Base-by-base conservation (phyloP, 2,888 invertebrate genomes). In the Hartigia nigra region DNA sequence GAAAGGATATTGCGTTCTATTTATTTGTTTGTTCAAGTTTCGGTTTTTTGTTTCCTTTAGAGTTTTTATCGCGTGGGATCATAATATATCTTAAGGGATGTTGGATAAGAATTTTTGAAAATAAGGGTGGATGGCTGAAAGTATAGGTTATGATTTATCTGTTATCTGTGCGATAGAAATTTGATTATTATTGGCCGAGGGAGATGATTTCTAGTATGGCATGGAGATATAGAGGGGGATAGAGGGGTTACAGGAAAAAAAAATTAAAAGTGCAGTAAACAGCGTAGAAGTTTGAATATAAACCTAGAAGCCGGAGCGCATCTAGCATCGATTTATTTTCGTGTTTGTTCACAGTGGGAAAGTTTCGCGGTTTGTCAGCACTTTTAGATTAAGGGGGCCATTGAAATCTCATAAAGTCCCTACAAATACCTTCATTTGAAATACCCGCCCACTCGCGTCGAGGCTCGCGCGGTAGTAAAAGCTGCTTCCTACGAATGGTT, bases 361-460 rank as follows among this genome's bases (percentile, higher is more conserved):
- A 90, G 89, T 91, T 91, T 91, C 87, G 91, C 87, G 91, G 91
- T 90, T 91, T 91, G 91, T 91, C 91, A 91, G 91, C 91, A 90
- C 89, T 91, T 91, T 91, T 89, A 90, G 90, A 90, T 90, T 90
- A 90, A 88, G 87, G 88, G 88, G 81, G 84, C 87, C 86, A 90
- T 89, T 86, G 88, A 88, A 90, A 89, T 88, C 90, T 91, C 90
- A 91, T 91, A 90, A 90, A 90, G 86, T 87, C 85, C 88, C 87
- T 87, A 88, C 87, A 86, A 88, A 90, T 88, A 85, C 88, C 88
- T 89, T 88, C 89, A 87, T 88, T 89, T 87, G 87, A 87, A 85
- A 88, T 87, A 84, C 85, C 82, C 84, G 83, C 83, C 75, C 82
- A 82, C 80, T 79, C 84, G 55, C 55, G 55, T 23, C 55, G 55